Evolutionary conservation across 2,113 vertebrate genomes (phyloP).

Genomic region (Chaenocephalus aceratus): DNA sequence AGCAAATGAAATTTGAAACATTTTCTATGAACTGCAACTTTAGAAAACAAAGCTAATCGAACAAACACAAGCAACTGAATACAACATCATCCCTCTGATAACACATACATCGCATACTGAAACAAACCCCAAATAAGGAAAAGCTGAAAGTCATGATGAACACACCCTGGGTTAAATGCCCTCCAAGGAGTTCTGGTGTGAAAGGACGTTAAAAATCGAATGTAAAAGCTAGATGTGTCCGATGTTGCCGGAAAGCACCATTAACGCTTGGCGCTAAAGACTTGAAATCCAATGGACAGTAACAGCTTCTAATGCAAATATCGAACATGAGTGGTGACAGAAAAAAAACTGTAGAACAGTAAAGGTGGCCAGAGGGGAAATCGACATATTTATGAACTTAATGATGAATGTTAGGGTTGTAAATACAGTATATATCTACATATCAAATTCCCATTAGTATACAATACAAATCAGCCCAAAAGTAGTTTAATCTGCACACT

Average conservation of each 20-base stretch:
- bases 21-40: neutral
- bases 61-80: neutral
- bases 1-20: too few species aligned
- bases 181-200: neutral
- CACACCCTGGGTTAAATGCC: neutral
- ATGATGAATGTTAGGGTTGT: neutral
- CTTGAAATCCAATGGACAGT: slow-evolving; percentile 18
- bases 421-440: neutral
- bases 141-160: neutral
- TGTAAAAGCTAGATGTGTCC: neutral
- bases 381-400: neutral
- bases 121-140: neutral
- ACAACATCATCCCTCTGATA: neutral
- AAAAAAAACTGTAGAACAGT: slow-evolving; percentile 42
- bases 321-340: slow-evolving; percentile 19
- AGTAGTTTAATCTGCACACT: too few species aligned
- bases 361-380: neutral
- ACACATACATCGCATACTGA: too few species aligned
- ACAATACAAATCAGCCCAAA: neutral
- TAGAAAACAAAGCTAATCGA: neutral
- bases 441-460: too few species aligned
- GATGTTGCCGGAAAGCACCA: slow-evolving; percentile 4
- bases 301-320: slow-evolving; percentile 7
- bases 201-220: slow-evolving; percentile 2
- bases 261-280: slow-evolving; percentile 16